These are phyloP conservation scores for Lasioglossum leucozonium DNA, from an alignment of 2,888 invertebrate genomes.

Conservation along the genomic window DNA sequence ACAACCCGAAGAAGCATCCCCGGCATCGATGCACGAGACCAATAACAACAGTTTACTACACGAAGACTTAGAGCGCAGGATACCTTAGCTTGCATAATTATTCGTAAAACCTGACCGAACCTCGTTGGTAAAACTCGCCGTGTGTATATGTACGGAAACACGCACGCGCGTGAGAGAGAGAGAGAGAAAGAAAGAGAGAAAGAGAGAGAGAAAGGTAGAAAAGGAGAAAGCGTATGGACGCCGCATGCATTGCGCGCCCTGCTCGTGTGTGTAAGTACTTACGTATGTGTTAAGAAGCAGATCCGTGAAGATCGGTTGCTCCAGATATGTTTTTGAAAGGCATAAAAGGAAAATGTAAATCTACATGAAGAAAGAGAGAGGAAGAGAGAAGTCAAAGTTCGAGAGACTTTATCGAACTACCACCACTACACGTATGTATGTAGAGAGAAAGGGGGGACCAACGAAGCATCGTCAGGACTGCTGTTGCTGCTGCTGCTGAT, in stretches of 20 bases:
- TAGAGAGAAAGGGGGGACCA: neutral
- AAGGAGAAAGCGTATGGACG: neutral
- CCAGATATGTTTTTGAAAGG: neutral
- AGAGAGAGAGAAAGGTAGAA: neutral
- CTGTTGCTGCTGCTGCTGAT: too few species aligned
- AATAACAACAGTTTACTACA: slow-evolving; percentile 87
- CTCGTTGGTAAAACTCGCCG: slow-evolving; percentile 21
- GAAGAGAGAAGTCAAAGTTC: neutral
- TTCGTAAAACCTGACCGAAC: slow-evolving; percentile 21
- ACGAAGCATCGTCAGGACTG: slow-evolving; percentile 25
- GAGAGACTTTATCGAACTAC: neutral
- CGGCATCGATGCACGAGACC: slow-evolving; percentile 84
- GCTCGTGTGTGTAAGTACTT: neutral
- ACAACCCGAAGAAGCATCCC: slow-evolving; percentile 82
- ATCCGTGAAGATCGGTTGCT: neutral
- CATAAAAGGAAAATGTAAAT: neutral
- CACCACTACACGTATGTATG: too few species aligned
- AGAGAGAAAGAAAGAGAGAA: neutral
- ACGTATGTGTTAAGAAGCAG: slow-evolving; percentile 31
- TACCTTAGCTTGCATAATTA: slow-evolving; percentile 71
- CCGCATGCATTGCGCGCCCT: neutral
- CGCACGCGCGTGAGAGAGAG: too few species aligned
- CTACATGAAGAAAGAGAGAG: neutral
- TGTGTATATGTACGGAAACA: neutral
- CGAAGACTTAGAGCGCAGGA: slow-evolving; percentile 86